These are phyloP conservation scores for Sigmodon hispidus DNA, from an alignment of 2,113 vertebrate species.

Conservation along the genomic window DNA sequence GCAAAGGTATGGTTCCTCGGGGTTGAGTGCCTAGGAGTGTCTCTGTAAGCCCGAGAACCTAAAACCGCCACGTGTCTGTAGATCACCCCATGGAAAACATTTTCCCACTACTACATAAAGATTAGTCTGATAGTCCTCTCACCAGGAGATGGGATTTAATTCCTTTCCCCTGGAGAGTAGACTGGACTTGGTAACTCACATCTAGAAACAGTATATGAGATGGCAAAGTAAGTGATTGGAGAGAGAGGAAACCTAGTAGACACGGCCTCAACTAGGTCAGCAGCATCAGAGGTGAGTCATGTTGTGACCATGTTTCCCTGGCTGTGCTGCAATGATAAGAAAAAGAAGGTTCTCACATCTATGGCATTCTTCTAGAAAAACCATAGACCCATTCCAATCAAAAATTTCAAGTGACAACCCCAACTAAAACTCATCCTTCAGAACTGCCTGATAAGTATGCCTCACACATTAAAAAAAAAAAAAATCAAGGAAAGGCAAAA, in stretches of 20 bases:
- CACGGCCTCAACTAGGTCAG: neutral
- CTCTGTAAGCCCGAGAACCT: neutral
- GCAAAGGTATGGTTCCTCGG: neutral
- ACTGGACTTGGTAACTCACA: neutral
- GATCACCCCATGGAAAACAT: neutral
- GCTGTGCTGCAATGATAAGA: neutral
- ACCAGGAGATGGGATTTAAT: neutral
- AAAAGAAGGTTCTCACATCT: neutral
- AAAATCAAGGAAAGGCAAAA: neutral
- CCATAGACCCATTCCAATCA: neutral
- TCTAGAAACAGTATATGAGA: neutral
- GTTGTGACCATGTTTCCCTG: neutral
- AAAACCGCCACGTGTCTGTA: no score
- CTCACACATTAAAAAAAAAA: neutral
- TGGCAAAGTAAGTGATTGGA: neutral
- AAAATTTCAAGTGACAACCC: neutral
- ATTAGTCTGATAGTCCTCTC: neutral
- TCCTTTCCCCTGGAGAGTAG: neutral
- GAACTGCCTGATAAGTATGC: neutral
- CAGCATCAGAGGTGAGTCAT: neutral
- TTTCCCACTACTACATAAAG: neutral
- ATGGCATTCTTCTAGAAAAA: neutral
- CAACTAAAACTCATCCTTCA: neutral
- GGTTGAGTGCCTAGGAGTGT: neutral
- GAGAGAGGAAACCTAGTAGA: neutral